Evolutionary conservation across 2,113 vertebrate species (phyloP).

Genomic region (Archilochus colubris): DNA sequence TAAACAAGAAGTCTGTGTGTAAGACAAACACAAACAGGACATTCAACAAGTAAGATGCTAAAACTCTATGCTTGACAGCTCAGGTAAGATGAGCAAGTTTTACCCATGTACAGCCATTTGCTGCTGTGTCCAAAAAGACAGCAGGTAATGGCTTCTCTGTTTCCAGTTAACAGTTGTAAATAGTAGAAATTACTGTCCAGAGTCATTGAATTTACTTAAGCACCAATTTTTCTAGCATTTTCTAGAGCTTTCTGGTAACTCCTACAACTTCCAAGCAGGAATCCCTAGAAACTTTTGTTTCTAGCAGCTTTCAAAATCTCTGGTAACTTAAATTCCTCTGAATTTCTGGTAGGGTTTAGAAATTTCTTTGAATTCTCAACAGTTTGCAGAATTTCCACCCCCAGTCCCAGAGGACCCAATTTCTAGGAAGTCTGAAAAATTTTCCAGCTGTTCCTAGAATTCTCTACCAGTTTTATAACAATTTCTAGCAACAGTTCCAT

Average conservation of each 20-base stretch:
- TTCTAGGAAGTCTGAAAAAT: background rate
- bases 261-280: background rate
- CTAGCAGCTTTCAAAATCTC: background rate
- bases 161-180: background rate
- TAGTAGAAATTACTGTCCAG: background rate
- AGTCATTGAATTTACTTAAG: background rate
- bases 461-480: background rate
- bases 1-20: background rate
- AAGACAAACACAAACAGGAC: background rate
- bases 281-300: background rate
- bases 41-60: background rate
- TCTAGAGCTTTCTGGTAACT: background rate
- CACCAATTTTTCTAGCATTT: background rate
- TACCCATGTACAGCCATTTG: rapidly evolving
- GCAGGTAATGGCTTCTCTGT: rapidly evolving
- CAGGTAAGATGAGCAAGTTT: background rate
- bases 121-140: background rate
- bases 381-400: background rate
- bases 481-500: background rate
- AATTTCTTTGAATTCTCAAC: background rate
- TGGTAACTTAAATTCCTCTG: background rate
- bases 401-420: background rate
- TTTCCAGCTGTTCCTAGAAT: background rate
- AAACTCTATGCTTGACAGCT: rapidly evolving
- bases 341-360: background rate